phyloP scores from a whole-genome alignment of 2,888 invertebrate genomes.

The Drosophila colorata region DNA sequence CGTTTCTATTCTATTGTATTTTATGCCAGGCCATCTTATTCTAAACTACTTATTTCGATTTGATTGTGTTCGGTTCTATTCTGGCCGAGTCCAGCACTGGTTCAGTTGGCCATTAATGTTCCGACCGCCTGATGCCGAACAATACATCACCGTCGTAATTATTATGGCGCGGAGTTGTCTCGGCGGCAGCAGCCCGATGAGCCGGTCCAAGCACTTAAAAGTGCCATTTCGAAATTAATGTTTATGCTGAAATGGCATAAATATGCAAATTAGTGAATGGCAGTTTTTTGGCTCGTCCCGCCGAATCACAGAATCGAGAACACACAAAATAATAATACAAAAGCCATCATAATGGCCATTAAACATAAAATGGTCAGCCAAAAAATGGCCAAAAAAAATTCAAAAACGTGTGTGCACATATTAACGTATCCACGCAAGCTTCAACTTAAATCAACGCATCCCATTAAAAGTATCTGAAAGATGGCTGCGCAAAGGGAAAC shows the following conservation, averaged over 20 bases:
- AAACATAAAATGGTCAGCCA: conserved; percentile 59
- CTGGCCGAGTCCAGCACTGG: conserved; percentile 13
- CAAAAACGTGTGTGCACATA: conserved; percentile 37
- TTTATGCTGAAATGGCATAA: conserved; percentile 73
- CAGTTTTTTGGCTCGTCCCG: conserved; percentile 56
- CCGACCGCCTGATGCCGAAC: conserved; percentile 26
- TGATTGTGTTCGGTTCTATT: conserved; percentile 14
- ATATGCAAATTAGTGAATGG: conserved; percentile 82
- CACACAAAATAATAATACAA: conserved; percentile 47
- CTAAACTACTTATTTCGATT: not conserved
- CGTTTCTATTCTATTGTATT: conserved; percentile 21
- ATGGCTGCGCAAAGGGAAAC: too few relatives aligned
- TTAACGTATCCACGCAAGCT: conserved; percentile 34
- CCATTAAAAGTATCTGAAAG: conserved; percentile 45
- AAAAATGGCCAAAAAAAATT: conserved; percentile 1
- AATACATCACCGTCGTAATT: conserved; percentile 62
- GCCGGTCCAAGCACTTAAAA: conserved; percentile 77
- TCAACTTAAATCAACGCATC: conserved; percentile 53
- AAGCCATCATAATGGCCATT: conserved; percentile 59
- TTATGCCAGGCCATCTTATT: not conserved
- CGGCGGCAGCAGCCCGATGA: conserved; percentile 45
- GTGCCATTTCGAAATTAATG: conserved; percentile 78
- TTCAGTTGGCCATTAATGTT: conserved; percentile 61
- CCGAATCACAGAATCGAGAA: conserved; percentile 59
- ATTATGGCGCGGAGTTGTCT: conserved; percentile 51